These are phyloP conservation scores for Prunella himalayana DNA, from an alignment of 2,113 vertebrate genomes.

Conservation along the genomic window DNA sequence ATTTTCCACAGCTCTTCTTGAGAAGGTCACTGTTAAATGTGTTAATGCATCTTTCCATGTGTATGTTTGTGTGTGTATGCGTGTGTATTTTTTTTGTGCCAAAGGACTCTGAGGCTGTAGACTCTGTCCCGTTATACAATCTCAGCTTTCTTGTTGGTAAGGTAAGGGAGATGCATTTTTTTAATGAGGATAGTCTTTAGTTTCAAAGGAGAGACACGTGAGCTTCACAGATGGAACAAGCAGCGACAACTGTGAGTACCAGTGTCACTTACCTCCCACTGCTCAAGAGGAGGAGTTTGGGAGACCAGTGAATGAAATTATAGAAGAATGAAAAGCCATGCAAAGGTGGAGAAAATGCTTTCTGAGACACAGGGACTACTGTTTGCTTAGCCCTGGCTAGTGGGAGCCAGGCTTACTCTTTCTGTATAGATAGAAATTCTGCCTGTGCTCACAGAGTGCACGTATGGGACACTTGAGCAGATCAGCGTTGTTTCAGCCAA, in stretches of 20 bases:
- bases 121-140: constrained; percentile 61
- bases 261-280: background rate
- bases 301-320: background rate
- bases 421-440: background rate
- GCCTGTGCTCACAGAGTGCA: background rate
- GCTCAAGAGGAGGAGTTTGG: background rate
- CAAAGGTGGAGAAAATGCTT: background rate
- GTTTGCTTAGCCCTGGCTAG: background rate
- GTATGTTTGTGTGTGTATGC: constrained; percentile 37
- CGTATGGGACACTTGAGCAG: background rate
- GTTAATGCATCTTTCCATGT: constrained; percentile 33
- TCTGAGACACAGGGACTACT: background rate
- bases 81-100: constrained; percentile 47
- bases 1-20: constrained; percentile 42
- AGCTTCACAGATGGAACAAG: constrained; percentile 43
- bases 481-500: background rate
- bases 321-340: background rate
- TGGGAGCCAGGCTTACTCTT: background rate
- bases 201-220: constrained; percentile 43
- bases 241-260: constrained; percentile 63
- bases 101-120: constrained; percentile 66
- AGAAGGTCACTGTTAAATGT: constrained; percentile 3
- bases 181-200: constrained; percentile 42
- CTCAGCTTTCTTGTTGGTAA: constrained; percentile 70
- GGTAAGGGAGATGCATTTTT: constrained; percentile 63